A percentile compares a stretch with the other conserved stretches of the same genome.
Conservation (phyloP, 2,888 invertebrate genomes). For the Pristionchus fissidentatus region DNA sequence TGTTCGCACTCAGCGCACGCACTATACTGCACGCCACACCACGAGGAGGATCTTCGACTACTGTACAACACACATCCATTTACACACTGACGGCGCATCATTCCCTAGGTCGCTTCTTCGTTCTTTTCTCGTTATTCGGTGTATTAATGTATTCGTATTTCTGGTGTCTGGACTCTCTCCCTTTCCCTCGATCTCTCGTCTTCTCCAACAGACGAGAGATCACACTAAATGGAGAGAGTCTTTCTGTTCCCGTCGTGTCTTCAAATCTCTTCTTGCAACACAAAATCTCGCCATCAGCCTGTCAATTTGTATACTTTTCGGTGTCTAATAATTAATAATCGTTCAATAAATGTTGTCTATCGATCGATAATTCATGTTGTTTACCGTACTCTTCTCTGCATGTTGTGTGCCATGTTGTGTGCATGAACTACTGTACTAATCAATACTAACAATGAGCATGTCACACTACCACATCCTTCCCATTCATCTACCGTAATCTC, state of each 20-base stretch:
- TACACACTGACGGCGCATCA: constrained; percentile 27
- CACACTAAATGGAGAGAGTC: constrained; percentile 23
- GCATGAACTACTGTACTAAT: constrained; percentile 14
- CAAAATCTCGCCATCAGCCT: constrained; percentile 35
- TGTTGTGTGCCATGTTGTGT: constrained; percentile 34
- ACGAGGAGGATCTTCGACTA: constrained; percentile 25
- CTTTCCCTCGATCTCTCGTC: neutral
- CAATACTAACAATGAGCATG: constrained; percentile 6
- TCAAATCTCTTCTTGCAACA: constrained; percentile 25
- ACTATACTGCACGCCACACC: constrained; percentile 32
- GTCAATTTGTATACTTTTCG: constrained; percentile 34
- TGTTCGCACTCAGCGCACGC: constrained; percentile 42
- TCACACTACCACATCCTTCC: neutral
- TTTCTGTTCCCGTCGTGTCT: neutral
- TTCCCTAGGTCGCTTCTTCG: constrained; percentile 7
- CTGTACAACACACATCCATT: constrained; percentile 41
- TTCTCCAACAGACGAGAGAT: constrained; percentile 27
- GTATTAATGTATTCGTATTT: constrained; percentile 41
- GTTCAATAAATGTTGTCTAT: constrained; percentile 31
- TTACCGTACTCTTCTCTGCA: constrained; percentile 33
- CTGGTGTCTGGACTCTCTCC: constrained; percentile 18
- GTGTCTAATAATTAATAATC: constrained; percentile 41
- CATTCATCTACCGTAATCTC: constrained; percentile 29
- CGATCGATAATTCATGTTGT: constrained; percentile 31
- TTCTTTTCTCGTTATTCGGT: constrained; percentile 26